Evolutionary conservation across 2,888 invertebrate genomes (phyloP).

Genomic region (Patella ulyssiponensis): DNA sequence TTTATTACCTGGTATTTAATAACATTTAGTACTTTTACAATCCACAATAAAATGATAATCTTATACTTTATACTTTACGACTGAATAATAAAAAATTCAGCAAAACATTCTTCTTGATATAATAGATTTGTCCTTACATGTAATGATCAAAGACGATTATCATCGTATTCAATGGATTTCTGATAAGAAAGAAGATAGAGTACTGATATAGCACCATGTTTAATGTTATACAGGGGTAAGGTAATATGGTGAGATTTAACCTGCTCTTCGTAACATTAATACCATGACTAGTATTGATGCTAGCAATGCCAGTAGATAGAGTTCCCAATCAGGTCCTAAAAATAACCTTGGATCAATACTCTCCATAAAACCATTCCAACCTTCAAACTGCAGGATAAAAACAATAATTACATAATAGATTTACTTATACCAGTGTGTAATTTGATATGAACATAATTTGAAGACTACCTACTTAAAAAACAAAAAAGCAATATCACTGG

Average conservation of each 20-base stretch:
- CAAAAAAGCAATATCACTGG: neutral
- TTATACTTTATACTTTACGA: too few species aligned
- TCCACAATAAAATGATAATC: too few species aligned
- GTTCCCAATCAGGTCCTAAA: constrained; percentile 89
- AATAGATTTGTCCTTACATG: too few species aligned
- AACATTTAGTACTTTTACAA: too few species aligned
- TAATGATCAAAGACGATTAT: too few species aligned
- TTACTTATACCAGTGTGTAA: neutral
- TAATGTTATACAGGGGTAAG: neutral
- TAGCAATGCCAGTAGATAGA: constrained; percentile 88
- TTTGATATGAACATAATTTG: neutral
- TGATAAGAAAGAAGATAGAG: too few species aligned
- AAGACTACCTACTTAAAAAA: neutral
- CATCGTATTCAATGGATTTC: too few species aligned
- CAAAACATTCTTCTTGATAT: too few species aligned
- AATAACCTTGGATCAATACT: constrained; percentile 55
- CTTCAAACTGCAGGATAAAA: constrained; percentile 56
- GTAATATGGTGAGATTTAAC: constrained; percentile 29
- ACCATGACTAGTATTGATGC: constrained; percentile 87
- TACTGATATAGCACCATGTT: too few species aligned
- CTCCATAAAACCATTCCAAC: constrained; percentile 51
- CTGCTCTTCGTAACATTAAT: constrained; percentile 74
- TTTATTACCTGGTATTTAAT: too few species aligned
- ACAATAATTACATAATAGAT: constrained; percentile 9
- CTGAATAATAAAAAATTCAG: too few species aligned